Evolutionary conservation across 2,888 invertebrate genomes (phyloP).

Genomic region (Aspidiotus rigidus): DNA sequence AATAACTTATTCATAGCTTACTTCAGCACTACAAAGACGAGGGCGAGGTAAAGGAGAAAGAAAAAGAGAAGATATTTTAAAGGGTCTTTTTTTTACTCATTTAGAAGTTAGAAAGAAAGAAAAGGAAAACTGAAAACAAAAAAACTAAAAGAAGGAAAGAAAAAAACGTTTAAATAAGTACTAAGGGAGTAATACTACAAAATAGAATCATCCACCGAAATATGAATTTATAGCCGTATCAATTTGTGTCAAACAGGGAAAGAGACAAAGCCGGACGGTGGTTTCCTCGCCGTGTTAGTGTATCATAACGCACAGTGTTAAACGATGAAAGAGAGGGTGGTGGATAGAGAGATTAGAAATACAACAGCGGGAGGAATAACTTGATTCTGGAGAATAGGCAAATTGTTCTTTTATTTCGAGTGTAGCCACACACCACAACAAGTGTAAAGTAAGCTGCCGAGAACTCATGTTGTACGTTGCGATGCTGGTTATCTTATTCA

Average conservation of each 20-base stretch:
- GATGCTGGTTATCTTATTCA: not conserved
- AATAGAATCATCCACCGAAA: too few species aligned
- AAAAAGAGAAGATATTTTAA: not conserved
- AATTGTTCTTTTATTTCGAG: not conserved
- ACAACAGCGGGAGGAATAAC: not conserved
- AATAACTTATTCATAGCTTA: not conserved
- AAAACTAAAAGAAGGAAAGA: not conserved
- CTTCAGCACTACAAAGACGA: too few species aligned
- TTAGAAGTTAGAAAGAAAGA: not conserved
- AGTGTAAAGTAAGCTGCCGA: not conserved
- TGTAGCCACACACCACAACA: not conserved
- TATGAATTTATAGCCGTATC: constrained; percentile 27
- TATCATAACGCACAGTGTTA: too few species aligned
- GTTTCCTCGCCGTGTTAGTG: too few species aligned
- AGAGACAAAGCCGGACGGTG: too few species aligned
- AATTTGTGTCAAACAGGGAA: constrained; percentile 22
- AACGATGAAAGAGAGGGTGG: too few species aligned
- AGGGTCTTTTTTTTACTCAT: not conserved
- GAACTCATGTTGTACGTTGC: not conserved
- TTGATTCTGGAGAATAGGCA: not conserved
- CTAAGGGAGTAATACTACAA: too few species aligned
- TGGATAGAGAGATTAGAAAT: not conserved
- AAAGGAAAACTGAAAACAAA: not conserved
- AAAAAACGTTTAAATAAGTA: too few species aligned
- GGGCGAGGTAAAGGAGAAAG: too few species aligned